These are phyloP conservation scores for Drosophila sechellia DNA, from an alignment of 1,140 invertebrate genomes.

Conservation along the genomic window DNA sequence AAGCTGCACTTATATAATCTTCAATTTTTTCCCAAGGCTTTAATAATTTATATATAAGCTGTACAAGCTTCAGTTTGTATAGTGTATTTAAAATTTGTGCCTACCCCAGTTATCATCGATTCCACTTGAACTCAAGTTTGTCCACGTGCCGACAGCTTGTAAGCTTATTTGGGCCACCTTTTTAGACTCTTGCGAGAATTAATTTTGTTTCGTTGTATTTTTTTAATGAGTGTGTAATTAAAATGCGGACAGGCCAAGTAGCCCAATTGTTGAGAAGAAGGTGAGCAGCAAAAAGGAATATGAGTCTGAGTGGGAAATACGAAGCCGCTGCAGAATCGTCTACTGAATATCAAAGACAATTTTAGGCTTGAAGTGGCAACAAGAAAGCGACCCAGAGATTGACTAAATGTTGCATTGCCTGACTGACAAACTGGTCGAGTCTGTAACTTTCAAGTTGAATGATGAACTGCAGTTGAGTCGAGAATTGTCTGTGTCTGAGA, in stretches of 20 bases:
- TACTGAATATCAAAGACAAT: slow-evolving; percentile 50
- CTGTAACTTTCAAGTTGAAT: slow-evolving; percentile 12
- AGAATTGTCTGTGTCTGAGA: slow-evolving; percentile 2
- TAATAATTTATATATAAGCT: too few species aligned
- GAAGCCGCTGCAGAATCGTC: slow-evolving; percentile 8
- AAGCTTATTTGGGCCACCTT: slow-evolving; percentile 34
- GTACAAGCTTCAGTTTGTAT: neutral
- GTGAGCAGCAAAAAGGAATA: neutral
- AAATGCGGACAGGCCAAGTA: slow-evolving; percentile 49
- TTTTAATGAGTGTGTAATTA: slow-evolving; percentile 69
- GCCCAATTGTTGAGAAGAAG: slow-evolving; percentile 3
- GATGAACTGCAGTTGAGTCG: slow-evolving; percentile 61
- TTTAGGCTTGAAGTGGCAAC: slow-evolving; percentile 38
- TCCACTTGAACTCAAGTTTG: slow-evolving; percentile 35
- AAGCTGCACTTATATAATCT: too few species aligned
- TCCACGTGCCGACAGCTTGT: slow-evolving; percentile 67
- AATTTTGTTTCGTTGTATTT: slow-evolving; percentile 57
- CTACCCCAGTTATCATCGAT: slow-evolving; percentile 2
- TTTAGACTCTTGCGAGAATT: slow-evolving; percentile 37
- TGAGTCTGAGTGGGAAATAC: slow-evolving; percentile 2
- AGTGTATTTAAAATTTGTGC: slow-evolving; percentile 19
- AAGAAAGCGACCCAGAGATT: slow-evolving; percentile 31
- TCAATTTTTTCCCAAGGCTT: too few species aligned
- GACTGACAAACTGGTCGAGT: slow-evolving; percentile 33
- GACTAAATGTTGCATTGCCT: slow-evolving; percentile 43